Conservation (phyloP, 2,113 vertebrate species). For the Stictonetta naevosa region DNA sequence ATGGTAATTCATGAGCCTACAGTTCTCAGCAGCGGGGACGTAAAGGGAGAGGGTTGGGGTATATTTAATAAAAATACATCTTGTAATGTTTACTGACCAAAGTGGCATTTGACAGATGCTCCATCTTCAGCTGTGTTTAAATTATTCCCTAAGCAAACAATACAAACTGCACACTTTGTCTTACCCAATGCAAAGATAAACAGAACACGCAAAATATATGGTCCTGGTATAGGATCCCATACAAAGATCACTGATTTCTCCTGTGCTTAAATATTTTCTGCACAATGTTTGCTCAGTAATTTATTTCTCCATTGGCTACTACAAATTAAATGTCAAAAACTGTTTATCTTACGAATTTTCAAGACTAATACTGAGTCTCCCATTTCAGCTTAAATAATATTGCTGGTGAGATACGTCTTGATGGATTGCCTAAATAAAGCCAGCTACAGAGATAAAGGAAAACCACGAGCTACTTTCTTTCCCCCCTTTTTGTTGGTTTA, state of each 20-base stretch:
- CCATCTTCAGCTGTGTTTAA: slow-evolving; percentile 35
- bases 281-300: background rate
- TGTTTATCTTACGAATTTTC: slow-evolving; percentile 50
- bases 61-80: slow-evolving; percentile 43
- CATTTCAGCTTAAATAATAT: slow-evolving; percentile 38
- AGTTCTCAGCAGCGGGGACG: background rate
- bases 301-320: slow-evolving; percentile 6
- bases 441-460: background rate
- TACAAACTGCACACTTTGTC: slow-evolving; percentile 17
- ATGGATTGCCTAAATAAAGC: slow-evolving; percentile 31
- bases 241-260: background rate
- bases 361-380: background rate
- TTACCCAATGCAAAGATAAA: slow-evolving; percentile 28
- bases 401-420: background rate
- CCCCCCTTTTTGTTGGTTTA: background rate
- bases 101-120: slow-evolving; percentile 10
- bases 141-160: slow-evolving; percentile 52
- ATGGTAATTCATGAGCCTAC: slow-evolving; percentile 9
- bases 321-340: slow-evolving; percentile 43
- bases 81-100: slow-evolving; percentile 36
- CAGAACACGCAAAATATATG: slow-evolving; percentile 10
- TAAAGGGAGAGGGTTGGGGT: background rate
- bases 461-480: fast-evolving
- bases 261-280: slow-evolving; percentile 16
- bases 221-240: background rate